Evolutionary conservation across 2,888 invertebrate genomes (phyloP), one percentile per base, ranked within the genome.

Genomic region (Choristoneura rosaceana): DNA sequence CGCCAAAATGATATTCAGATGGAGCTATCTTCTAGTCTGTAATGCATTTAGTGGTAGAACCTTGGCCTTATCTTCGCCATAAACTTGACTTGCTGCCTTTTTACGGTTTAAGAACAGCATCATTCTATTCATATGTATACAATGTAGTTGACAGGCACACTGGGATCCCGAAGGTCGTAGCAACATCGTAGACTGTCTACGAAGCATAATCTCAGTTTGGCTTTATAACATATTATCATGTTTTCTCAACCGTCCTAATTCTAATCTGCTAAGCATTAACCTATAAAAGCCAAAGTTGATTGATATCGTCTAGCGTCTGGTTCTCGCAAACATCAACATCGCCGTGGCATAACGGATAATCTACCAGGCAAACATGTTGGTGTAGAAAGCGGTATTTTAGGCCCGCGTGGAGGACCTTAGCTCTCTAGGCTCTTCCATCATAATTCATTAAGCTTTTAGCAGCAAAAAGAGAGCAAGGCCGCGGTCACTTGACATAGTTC

Each of bases 371-470:
- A 58, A 58, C 10, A 59, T 41, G 55, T 41, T 38, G 63, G 55
- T 65, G 55, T 41, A 45, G 33, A 64, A 15, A 33, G 50, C 33
- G 69, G 79, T 77, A 78, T 79, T 80, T 81, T 79, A 76, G 80
- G 80, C 76, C 71, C 77, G 76, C 76, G 77, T 76, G 77, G 78
- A 82, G 81, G 80, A 80, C 77, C 78, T 76, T 74, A 25, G 77
- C 78, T 85, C 85, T 90, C 78, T 79, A 88, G 84, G 79, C 80
- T 87, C 85, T 82, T 87, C 85, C 87, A 90, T 88, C 86, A 86
- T 90, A 87, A 90, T 90, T 91, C 90, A 91, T 92, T 90, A 93
- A 85, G 92, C 90, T 92, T 91, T 93, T 92, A 93, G 91, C 85
- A 79, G 79, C 79, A 82, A 83, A 93, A 93, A 87, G 90, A 89